These are phyloP conservation scores for Nebria brevicollis DNA, from an alignment of 2,888 invertebrate genomes.

Conservation along the genomic window DNA sequence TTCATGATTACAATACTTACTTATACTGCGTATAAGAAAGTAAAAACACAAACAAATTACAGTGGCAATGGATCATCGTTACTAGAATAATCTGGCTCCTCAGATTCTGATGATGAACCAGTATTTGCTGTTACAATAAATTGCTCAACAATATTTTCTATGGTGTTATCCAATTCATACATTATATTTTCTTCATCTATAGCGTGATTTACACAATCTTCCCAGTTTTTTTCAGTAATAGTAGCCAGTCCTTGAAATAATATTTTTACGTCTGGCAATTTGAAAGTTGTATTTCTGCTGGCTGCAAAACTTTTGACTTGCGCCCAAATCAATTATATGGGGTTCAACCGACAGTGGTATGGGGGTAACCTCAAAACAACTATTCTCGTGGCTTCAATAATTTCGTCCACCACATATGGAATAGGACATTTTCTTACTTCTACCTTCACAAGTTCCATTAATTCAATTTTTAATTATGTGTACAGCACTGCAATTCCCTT, in stretches of 20 bases:
- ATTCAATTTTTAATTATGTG: conserved; percentile 12
- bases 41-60: too few species aligned
- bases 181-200: conserved; percentile 18
- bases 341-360: conserved; percentile 16
- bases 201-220: conserved; percentile 10
- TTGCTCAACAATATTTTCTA: not conserved
- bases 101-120: too few species aligned
- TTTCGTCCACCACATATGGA: conserved; percentile 21
- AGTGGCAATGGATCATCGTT: too few species aligned
- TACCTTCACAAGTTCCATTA: conserved; percentile 12
- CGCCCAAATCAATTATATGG: conserved; percentile 15
- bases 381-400: not conserved
- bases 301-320: conserved; percentile 18
- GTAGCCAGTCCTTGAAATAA: conserved; percentile 13
- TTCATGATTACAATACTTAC: too few species aligned
- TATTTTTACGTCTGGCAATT: conserved; percentile 18
- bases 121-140: too few species aligned
- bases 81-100: too few species aligned
- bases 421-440: conserved; percentile 7
- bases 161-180: conserved; percentile 6
- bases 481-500: conserved; percentile 8
- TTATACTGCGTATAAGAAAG: too few species aligned
- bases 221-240: conserved; percentile 6
- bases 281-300: conserved; percentile 14
- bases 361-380: conserved; percentile 15